A percentile compares a stretch with the other conserved stretches of the same genome.
These are phyloP conservation scores for Scortum barcoo DNA, from an alignment of 2,113 vertebrate genomes.

Conservation along the genomic window DNA sequence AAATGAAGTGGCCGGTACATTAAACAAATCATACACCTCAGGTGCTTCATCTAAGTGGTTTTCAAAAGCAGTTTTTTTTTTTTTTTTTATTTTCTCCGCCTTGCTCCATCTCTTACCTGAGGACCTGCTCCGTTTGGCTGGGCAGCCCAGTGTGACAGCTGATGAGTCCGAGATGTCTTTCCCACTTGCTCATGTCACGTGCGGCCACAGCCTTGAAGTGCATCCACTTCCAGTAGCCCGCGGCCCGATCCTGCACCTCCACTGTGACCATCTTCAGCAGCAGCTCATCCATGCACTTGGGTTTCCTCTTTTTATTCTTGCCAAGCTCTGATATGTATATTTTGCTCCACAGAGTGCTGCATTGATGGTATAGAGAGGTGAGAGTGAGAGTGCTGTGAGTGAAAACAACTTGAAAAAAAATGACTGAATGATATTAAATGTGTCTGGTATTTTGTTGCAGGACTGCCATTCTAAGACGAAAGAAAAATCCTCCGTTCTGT, in stretches of 20 bases:
- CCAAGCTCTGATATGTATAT: constrained; percentile 78
- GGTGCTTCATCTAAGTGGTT: constrained; percentile 5
- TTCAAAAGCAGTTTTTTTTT: background rate
- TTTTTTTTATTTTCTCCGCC: background rate
- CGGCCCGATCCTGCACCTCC: constrained; percentile 67
- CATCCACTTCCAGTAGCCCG: constrained; percentile 89
- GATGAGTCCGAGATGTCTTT: constrained; percentile 77
- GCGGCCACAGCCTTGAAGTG: constrained; percentile 83
- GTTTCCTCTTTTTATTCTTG: constrained; percentile 70
- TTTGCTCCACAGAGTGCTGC: constrained; percentile 88
- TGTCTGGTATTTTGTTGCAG: background rate
- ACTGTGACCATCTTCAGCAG: constrained; percentile 43
- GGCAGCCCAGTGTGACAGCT: constrained; percentile 87
- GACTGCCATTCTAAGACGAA: background rate
- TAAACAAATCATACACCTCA: constrained; percentile 25
- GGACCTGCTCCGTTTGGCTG: constrained; percentile 81
- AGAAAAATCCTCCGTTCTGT: too few relatives aligned
- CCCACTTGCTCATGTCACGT: constrained; percentile 75
- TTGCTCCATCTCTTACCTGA: constrained; percentile 73
- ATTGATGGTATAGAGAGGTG: constrained; percentile 16
- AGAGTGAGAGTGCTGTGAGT: background rate
- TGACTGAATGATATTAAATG: background rate
- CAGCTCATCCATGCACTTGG: constrained; percentile 54
- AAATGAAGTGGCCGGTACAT: constrained; percentile 19
- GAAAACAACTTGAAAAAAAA: background rate